phyloP scores from a whole-genome alignment of 1,140 invertebrate species.

The Pararge aegeria region DNA sequence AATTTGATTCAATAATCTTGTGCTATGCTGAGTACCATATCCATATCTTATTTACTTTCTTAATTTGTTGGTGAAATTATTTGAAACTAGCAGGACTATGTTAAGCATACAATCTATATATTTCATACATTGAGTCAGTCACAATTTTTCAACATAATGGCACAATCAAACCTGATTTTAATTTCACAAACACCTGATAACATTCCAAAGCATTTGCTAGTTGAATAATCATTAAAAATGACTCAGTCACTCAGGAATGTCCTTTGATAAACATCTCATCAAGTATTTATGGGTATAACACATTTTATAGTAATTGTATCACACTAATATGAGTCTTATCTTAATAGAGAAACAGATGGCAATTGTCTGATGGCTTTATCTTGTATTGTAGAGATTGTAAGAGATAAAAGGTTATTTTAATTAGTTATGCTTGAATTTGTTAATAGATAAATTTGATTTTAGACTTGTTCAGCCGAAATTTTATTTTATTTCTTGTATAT shows the following conservation, averaged over 20 bases:
- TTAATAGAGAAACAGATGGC: neutral
- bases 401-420: constrained; percentile 9
- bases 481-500: too few species aligned
- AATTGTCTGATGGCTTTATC: neutral
- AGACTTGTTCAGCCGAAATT: neutral
- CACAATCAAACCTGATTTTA: neutral
- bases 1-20: too few species aligned
- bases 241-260: constrained; percentile 9
- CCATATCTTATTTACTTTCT: too few species aligned
- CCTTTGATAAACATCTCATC: constrained; percentile 13
- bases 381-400: constrained; percentile 5
- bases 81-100: neutral
- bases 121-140: neutral
- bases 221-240: neutral
- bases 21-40: too few species aligned
- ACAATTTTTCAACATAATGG: too few species aligned
- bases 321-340: constrained; percentile 1
- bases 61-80: too few species aligned
- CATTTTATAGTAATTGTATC: neutral
- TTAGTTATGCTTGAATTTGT: neutral
- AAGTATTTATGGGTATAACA: neutral
- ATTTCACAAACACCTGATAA: constrained; percentile 1
- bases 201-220: neutral
- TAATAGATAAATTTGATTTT: neutral
- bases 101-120: neutral